Conservation (phyloP, 2,888 invertebrate species). For the Ctenicera cuprea region DNA sequence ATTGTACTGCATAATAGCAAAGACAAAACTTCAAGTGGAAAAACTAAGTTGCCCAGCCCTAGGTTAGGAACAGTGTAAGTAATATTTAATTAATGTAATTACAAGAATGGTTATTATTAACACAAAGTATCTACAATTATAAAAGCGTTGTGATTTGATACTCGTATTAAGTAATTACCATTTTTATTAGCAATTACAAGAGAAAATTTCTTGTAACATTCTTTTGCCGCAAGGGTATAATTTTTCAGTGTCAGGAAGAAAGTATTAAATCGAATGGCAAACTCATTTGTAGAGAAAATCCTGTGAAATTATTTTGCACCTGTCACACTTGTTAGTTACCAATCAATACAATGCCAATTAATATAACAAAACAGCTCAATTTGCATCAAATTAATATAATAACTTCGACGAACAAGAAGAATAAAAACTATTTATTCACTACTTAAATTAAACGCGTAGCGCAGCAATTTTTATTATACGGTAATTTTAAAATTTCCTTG, state of each 20-base stretch:
- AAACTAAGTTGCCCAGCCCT: neutral
- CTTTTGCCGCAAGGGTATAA: slow-evolving; percentile 2
- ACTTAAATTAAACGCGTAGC: too few relatives aligned
- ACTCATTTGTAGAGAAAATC: too few relatives aligned
- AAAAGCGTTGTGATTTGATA: slow-evolving; percentile 1
- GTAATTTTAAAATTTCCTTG: too few relatives aligned
- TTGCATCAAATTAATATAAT: too few relatives aligned
- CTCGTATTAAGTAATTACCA: slow-evolving; percentile 14
- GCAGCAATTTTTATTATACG: too few relatives aligned
- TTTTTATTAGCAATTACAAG: slow-evolving; percentile 9
- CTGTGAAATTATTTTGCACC: too few relatives aligned
- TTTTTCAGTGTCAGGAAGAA: neutral
- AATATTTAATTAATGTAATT: slow-evolving; percentile 23
- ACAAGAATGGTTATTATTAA: neutral
- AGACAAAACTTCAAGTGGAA: neutral
- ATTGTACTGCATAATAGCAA: neutral
- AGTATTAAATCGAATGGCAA: neutral
- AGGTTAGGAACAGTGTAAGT: neutral
- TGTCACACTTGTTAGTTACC: neutral
- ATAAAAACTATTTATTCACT: too few relatives aligned
- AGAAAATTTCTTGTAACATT: slow-evolving; percentile 23
- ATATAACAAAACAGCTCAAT: too few relatives aligned
- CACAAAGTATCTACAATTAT: neutral
- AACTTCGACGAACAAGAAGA: too few relatives aligned
- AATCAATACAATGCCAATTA: neutral